A percentile compares a stretch with the other conserved stretches of the same genome.
phyloP scores from a whole-genome alignment of 2,797 vertebrate genomes.

The Chelonia mydas region DNA sequence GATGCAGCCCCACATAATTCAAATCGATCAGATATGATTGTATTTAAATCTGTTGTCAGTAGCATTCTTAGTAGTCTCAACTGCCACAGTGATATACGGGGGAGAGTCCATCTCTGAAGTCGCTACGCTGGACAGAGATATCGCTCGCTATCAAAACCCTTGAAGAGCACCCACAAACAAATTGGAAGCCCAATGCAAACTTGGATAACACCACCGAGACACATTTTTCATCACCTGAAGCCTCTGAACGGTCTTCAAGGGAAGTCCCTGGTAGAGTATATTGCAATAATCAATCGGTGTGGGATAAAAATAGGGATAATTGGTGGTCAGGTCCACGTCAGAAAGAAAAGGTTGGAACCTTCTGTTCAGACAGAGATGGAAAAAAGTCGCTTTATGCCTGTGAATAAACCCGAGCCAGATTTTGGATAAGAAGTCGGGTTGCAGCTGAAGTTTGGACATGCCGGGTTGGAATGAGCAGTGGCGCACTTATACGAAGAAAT shows the following conservation, averaged over 20 bases:
- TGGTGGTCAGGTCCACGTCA: neutral
- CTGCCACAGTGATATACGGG: neutral
- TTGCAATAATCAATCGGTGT: neutral
- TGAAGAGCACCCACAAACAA: accelerated
- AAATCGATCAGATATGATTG: neutral
- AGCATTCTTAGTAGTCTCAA: accelerated
- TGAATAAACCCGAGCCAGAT: slow-evolving; percentile 13
- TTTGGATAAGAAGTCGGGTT: neutral
- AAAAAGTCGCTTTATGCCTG: neutral
- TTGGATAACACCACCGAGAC: accelerated
- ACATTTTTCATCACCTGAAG: neutral
- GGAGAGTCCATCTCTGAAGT: accelerated
- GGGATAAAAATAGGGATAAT: neutral
- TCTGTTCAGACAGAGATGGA: accelerated
- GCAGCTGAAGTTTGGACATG: slow-evolving; percentile 19
- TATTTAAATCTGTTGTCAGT: neutral
- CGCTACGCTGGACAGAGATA: neutral
- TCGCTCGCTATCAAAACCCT: neutral
- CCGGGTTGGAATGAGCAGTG: neutral
- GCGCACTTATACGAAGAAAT: neutral
- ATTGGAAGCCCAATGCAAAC: accelerated
- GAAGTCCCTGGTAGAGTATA: neutral
- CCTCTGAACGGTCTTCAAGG: neutral
- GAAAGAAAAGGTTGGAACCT: neutral
- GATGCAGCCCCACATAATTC: neutral